These are phyloP conservation scores for Rotaria socialis DNA, from an alignment of 2,888 invertebrate species.

Conservation along the genomic window DNA sequence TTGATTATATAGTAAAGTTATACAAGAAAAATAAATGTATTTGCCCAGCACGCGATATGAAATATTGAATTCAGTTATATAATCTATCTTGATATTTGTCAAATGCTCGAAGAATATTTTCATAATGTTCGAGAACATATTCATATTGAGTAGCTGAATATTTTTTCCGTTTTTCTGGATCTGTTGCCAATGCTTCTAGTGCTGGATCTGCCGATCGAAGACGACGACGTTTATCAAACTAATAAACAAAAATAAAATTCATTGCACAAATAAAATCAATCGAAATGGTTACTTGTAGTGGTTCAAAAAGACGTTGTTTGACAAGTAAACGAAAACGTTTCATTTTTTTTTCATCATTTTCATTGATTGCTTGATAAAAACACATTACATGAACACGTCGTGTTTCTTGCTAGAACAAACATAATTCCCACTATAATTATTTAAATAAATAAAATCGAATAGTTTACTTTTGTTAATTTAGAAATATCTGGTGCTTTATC, in stretches of 20 bases:
- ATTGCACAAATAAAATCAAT: background rate
- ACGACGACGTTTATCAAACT: background rate
- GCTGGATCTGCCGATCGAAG: background rate
- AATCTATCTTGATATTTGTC: background rate
- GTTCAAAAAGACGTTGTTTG: background rate
- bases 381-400: slow-evolving; percentile 82
- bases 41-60: background rate
- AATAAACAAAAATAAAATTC: background rate
- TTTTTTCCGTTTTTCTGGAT: background rate
- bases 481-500: slow-evolving; percentile 70
- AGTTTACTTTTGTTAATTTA: background rate
- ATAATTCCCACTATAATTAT: background rate
- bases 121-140: background rate
- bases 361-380: slow-evolving; percentile 62
- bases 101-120: background rate
- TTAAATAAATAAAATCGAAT: background rate
- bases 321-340: background rate
- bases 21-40: slow-evolving; percentile 5
- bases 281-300: background rate
- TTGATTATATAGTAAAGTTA: background rate
- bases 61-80: background rate
- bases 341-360: background rate
- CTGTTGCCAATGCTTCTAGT: background rate
- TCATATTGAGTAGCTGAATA: background rate
- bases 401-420: slow-evolving; percentile 56